A percentile compares a stretch with the other conserved stretches of the same genome.
These are phyloP conservation scores for Barnardius zonarius DNA, from an alignment of 2,113 vertebrate species.

Conservation along the genomic window DNA sequence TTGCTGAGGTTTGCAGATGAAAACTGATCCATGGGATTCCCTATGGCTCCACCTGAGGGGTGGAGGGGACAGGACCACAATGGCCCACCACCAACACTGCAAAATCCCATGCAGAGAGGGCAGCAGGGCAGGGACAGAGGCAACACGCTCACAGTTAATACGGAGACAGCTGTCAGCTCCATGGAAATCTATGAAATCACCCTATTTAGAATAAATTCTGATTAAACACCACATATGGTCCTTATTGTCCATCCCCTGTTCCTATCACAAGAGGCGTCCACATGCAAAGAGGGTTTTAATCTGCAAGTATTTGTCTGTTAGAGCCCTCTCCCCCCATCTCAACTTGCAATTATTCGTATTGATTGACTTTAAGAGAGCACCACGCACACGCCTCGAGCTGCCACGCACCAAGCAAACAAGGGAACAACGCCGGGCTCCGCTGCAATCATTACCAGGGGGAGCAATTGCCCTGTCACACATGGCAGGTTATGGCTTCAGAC, in stretches of 20 bases:
- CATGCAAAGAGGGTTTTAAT: conserved; percentile 21
- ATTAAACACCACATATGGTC: conserved; percentile 34
- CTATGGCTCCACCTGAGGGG: not conserved
- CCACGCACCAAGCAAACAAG: not conserved
- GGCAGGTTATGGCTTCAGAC: conserved; percentile 33
- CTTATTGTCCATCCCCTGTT: not conserved
- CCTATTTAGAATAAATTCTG: conserved; percentile 15
- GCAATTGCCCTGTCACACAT: conserved; percentile 42
- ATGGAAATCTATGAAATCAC: conserved; percentile 11
- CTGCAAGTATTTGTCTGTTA: conserved; percentile 2
- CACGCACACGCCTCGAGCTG: not conserved
- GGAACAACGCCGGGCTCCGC: not conserved
- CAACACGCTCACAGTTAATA: not conserved
- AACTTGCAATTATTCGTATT: conserved; percentile 41
- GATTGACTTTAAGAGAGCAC: conserved; percentile 44
- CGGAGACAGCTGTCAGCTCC: not conserved
- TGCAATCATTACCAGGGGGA: not conserved
- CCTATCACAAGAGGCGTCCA: not conserved
- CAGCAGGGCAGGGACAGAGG: not conserved
- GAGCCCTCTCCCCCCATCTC: not conserved
- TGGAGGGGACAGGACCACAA: not conserved
- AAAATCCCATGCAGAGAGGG: not conserved
- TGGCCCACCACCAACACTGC: rapidly evolving
- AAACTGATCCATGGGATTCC: not conserved
- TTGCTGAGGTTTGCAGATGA: not conserved